Evolutionary conservation across 2,113 vertebrate genomes (phyloP).

Genomic region (Oenanthe melanoleuca): DNA sequence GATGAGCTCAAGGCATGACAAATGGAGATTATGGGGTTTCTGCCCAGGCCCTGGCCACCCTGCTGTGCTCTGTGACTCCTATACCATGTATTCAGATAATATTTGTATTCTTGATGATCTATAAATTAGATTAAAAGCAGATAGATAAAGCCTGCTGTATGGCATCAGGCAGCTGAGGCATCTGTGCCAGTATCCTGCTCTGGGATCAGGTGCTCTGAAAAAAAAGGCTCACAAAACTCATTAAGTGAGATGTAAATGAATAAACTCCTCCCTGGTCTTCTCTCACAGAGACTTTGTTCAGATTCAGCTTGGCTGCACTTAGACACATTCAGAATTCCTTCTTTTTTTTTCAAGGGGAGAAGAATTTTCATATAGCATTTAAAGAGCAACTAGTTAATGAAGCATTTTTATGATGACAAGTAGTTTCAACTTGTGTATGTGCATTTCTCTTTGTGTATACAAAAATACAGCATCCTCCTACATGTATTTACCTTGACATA

Average conservation of each 20-base stretch:
- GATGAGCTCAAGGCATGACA: not conserved
- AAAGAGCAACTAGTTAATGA: not conserved
- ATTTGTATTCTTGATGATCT: not conserved
- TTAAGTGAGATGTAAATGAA: not conserved
- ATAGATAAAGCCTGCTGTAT: not conserved
- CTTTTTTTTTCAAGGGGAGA: not conserved
- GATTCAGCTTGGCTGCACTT: not conserved
- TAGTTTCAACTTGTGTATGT: not conserved
- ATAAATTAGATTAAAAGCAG: not conserved
- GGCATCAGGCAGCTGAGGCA: not conserved
- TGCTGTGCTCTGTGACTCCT: not conserved
- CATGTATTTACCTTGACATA: rapidly evolving
- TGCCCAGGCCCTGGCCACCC: not conserved
- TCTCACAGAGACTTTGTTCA: not conserved
- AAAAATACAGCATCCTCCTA: not conserved
- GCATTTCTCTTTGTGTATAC: not conserved
- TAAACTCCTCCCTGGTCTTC: not conserved
- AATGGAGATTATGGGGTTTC: not conserved
- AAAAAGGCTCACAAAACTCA: not conserved
- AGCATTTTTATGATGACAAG: not conserved
- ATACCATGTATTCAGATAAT: not conserved
- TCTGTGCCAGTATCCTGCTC: not conserved
- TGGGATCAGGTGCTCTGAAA: not conserved
- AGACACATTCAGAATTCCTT: not conserved
- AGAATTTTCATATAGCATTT: not conserved